Evolutionary conservation across 2,888 invertebrate genomes (phyloP).

Genomic region (Octonoba sinensis): DNA sequence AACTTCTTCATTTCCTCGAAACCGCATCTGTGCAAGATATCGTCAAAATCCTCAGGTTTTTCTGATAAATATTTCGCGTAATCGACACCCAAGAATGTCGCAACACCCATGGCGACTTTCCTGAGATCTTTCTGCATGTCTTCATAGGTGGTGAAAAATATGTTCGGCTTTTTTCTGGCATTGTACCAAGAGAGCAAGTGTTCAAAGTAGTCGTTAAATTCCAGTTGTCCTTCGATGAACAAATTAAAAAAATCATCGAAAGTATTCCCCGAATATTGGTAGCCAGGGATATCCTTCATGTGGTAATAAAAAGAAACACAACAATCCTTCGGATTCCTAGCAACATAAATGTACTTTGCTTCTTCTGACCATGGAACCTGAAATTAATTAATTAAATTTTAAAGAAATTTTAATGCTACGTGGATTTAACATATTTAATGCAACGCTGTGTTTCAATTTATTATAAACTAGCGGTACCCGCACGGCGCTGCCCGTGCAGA

Average conservation of each 20-base stretch:
- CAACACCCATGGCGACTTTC: conserved; percentile 64
- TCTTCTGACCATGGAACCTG: conserved; percentile 60
- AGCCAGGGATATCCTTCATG: conserved; percentile 63
- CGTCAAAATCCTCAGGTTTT: conserved; percentile 19
- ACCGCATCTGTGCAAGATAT: conserved; percentile 46
- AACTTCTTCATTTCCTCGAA: conserved; percentile 52
- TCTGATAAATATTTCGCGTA: conserved; percentile 8
- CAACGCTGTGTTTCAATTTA: no score
- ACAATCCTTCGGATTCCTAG: conserved; percentile 72
- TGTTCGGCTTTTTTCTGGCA: conserved; percentile 67
- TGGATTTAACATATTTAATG: no score
- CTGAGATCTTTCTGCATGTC: conserved; percentile 69
- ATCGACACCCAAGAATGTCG: conserved; percentile 63
- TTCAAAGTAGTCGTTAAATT: conserved; percentile 48
- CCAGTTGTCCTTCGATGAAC: conserved; percentile 70
- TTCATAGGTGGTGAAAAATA: conserved; percentile 71
- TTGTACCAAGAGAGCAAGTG: conserved; percentile 60
- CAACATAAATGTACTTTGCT: conserved; percentile 70
- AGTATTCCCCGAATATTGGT: conserved; percentile 69
- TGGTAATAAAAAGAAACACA: conserved; percentile 69
- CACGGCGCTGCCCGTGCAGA: no score
- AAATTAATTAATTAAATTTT: conserved; percentile 10
- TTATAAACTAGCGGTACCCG: no score
- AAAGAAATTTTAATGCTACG: neutral
- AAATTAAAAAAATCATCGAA: conserved; percentile 70